These are phyloP conservation scores for Parasteatoda tepidariorum DNA, from an alignment of 1,140 invertebrate genomes.

Conservation along the genomic window DNA sequence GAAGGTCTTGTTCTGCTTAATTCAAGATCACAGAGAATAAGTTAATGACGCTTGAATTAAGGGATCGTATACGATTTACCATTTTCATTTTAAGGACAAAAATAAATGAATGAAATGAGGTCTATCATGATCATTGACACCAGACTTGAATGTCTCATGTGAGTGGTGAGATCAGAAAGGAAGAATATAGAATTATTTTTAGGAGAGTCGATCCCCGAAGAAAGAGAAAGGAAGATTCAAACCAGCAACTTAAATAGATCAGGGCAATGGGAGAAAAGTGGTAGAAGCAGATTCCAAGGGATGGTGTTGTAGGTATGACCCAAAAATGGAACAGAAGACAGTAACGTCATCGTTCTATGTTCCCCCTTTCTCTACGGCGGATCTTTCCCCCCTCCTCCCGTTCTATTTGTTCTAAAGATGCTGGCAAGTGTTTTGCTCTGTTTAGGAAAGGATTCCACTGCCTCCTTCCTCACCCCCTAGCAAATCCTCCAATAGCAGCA, in stretches of 20 bases:
- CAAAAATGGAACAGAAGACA: constrained; percentile 56
- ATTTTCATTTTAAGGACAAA: no score
- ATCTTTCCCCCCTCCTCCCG: background rate
- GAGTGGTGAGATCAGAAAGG: constrained; percentile 18
- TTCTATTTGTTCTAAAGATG: constrained; percentile 58
- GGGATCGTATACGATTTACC: background rate
- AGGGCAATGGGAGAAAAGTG: constrained; percentile 55
- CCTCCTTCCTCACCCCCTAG: background rate
- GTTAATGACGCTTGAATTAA: constrained; percentile 18
- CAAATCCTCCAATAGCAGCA: constrained; percentile 51
- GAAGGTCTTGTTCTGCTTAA: background rate
- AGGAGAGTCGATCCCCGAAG: constrained; percentile 9
- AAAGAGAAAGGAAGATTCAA: constrained; percentile 21
- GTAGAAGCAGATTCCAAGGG: constrained; percentile 57
- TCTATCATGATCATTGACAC: constrained; percentile 38
- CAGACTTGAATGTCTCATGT: constrained; percentile 26
- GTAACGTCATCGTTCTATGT: constrained; percentile 54
- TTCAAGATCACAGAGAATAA: constrained; percentile 33
- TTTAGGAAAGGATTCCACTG: constrained; percentile 50
- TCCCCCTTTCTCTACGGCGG: constrained; percentile 54
- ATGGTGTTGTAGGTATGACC: constrained; percentile 54
- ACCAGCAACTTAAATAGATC: constrained; percentile 50
- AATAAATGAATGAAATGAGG: background rate
- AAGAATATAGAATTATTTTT: constrained; percentile 44
- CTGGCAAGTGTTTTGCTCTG: constrained; percentile 60